Conservation (phyloP, 2,888 invertebrate species). For the Coleophora flavipennella region DNA sequence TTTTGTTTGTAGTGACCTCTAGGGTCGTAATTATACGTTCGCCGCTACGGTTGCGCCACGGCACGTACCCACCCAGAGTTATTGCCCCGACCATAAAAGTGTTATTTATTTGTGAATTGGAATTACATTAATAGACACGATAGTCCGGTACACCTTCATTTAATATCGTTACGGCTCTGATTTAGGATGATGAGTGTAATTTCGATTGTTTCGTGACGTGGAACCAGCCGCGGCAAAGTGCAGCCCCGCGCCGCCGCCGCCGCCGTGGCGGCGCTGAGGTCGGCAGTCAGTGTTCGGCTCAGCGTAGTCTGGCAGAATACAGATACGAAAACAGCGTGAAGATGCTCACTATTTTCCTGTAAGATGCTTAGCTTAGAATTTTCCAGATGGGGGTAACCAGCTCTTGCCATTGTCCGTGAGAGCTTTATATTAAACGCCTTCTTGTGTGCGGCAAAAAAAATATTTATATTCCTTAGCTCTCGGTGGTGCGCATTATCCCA, state of each 20-base stretch:
- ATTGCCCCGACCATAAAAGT: constrained; percentile 53
- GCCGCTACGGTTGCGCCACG: constrained; percentile 29
- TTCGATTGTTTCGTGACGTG: constrained; percentile 31
- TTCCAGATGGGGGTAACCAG: constrained; percentile 16
- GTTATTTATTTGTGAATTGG: constrained; percentile 68
- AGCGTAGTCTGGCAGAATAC: no score
- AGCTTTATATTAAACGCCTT: no score
- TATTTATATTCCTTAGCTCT: no score
- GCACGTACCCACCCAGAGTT: constrained; percentile 53
- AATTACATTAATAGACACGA: constrained; percentile 63
- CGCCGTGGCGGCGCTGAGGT: no score
- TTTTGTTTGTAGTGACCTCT: constrained; percentile 69
- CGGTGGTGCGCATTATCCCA: no score
- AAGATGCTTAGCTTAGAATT: constrained; percentile 31
- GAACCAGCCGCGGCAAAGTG: not conserved
- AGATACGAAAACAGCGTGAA: constrained; percentile 1
- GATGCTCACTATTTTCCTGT: constrained; percentile 35
- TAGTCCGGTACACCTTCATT: constrained; percentile 63
- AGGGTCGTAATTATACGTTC: constrained; percentile 59
- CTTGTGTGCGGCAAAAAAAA: no score
- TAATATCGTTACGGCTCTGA: constrained; percentile 60
- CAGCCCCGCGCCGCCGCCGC: not conserved
- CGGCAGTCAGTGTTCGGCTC: no score
- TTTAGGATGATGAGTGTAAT: constrained; percentile 60
- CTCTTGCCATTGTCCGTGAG: not conserved